Evolutionary conservation across 92 coral and sea anemone species (phyloP), one percentile per base, ranked within the genome.

Genomic region (Desmophyllum pertusum): DNA sequence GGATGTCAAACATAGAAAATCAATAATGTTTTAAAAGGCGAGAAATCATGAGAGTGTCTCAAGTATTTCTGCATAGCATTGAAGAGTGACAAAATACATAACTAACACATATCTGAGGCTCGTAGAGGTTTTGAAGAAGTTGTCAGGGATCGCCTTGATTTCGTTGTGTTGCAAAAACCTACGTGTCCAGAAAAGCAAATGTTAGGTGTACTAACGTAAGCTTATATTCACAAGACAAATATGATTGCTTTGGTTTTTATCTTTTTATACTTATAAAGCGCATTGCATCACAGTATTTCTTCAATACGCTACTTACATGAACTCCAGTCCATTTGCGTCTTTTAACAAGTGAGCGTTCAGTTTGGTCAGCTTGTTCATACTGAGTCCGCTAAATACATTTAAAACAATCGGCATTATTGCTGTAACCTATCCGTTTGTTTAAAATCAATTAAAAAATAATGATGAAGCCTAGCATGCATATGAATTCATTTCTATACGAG

Each of bases 91-190:
- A 73, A 30, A 14, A 14, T 19, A 9, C 15, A 29, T 66, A 67
- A 71, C 86, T 71, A 14, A 82, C 86, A 82, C 59, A 35, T 40
- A 38, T 82, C 33, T 70, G 15, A 82, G 59, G 25, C 75, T 84
- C 41, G 70, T 4, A 14, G 63, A 45, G 75, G 81, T 89, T 38
- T 51, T 29, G 14, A 89, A 89, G 63, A 84, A 43, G 70, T 72
- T 18, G 52, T 85, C 87, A 30, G 90, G 87, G 27, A 89, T 85
- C 4, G 25, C 45, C 38, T 37, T 73, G 61, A 89, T 76, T 27
- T 76, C 83, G 78, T 89, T 89, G 84, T 80, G 81, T 78, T 89
- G 93, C n/a, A 89, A 39, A 59, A 89, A 79, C 67, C 93, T 89
- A 53, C 25, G 23, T 31, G 15, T 7, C 5, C 2, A 9, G 42